Conservation (phyloP, 2,113 vertebrate species). For the Brachypodius melanocephalos region DNA sequence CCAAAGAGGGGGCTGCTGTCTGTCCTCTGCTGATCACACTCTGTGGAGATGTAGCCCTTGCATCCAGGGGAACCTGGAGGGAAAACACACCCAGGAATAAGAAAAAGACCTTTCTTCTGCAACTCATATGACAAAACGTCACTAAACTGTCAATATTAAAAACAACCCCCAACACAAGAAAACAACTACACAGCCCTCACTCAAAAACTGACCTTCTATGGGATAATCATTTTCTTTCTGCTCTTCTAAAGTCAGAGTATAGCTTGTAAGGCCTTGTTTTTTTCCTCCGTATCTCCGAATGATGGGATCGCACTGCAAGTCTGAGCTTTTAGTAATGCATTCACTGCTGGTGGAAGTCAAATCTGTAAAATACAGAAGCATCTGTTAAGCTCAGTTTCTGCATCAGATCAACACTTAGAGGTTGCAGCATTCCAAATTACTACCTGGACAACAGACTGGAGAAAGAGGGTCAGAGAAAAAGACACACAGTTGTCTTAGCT, state of each 20-base stretch:
- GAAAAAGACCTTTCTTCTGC: neutral
- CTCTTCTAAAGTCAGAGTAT: slow-evolving; percentile 68
- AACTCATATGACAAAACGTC: neutral
- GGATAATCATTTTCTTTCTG: slow-evolving; percentile 70
- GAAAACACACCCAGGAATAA: neutral
- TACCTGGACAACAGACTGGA: neutral
- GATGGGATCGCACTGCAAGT: slow-evolving; percentile 50
- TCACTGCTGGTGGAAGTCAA: slow-evolving; percentile 23
- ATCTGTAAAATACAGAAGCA: slow-evolving; percentile 33
- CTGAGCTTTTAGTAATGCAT: neutral
- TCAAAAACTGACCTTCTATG: slow-evolving; percentile 60
- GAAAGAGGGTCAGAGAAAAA: neutral
- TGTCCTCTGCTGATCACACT: slow-evolving; percentile 67
- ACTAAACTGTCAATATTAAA: neutral
- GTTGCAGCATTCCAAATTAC: neutral
- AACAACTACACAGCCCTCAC: neutral
- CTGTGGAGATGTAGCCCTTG: slow-evolving; percentile 74
- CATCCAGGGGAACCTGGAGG: slow-evolving; percentile 73
- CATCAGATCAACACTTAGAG: neutral
- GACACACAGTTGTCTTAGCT: neutral
- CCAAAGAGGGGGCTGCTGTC: slow-evolving; percentile 88
- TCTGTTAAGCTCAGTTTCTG: neutral
- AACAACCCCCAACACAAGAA: neutral
- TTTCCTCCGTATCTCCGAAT: slow-evolving; percentile 66
- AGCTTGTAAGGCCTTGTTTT: slow-evolving; percentile 62